A percentile compares a stretch with the other conserved stretches of the same genome.
phyloP scores from a whole-genome alignment of 1,140 invertebrate species.

The Helicoverpa zea region DNA sequence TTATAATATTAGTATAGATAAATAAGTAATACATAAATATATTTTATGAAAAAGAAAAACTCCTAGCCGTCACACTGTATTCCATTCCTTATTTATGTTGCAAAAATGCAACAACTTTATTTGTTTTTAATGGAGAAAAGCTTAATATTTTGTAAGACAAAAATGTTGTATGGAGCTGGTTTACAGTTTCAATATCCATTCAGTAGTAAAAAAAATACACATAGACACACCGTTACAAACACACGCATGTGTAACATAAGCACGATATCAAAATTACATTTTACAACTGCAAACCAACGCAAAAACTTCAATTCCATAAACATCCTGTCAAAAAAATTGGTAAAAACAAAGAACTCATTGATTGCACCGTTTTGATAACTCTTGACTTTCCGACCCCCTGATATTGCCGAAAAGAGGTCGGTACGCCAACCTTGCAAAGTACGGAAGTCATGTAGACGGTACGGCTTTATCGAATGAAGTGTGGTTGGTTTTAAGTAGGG shows the following conservation, averaged over 20 bases:
- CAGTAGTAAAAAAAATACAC: no score
- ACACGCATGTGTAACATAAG: neutral
- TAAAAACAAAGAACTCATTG: conserved; percentile 9
- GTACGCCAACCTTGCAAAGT: neutral
- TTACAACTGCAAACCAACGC: neutral
- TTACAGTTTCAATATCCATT: no score
- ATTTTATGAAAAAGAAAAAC: no score
- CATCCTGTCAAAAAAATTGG: neutral
- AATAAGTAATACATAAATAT: no score
- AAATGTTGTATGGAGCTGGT: no score
- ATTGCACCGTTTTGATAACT: conserved; percentile 8
- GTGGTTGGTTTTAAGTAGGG: neutral
- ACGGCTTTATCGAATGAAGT: conserved; percentile 1
- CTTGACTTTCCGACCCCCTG: conserved; percentile 32
- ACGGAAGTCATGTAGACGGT: conserved; percentile 30
- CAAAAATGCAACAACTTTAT: no score
- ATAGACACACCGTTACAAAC: no score
- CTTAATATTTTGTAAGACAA: no score
- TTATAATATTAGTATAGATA: no score
- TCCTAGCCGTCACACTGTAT: no score
- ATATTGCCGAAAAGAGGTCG: conserved; percentile 38
- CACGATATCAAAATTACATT: neutral
- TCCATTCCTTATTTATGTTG: no score
- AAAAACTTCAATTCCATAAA: neutral
- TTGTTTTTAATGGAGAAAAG: no score